These are phyloP conservation scores for Dipodomys spectabilis DNA, from an alignment of 2,113 vertebrate genomes.

Conservation along the genomic window DNA sequence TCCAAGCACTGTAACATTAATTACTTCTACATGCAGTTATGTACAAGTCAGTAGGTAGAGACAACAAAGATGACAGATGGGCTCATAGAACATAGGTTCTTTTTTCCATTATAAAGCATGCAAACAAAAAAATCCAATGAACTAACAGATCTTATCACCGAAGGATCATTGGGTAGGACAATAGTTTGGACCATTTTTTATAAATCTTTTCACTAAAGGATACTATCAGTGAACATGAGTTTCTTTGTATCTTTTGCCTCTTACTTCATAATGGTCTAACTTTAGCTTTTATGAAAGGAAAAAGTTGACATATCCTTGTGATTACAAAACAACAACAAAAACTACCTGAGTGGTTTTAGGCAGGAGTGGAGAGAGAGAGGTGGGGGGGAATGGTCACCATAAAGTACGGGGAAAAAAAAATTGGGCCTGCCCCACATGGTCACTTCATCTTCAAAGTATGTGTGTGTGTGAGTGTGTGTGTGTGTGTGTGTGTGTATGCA, in stretches of 20 bases:
- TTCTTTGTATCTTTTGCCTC: neutral
- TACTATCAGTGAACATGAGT: neutral
- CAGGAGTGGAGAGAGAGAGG: neutral
- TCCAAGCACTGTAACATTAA: neutral
- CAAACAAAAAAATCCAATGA: neutral
- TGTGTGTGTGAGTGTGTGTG: too few species aligned
- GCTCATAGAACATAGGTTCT: neutral
- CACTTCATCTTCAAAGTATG: neutral
- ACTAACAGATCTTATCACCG: accelerated
- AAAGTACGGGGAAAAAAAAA: neutral
- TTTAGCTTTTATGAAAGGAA: neutral
- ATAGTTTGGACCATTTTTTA: neutral
- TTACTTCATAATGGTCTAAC: neutral
- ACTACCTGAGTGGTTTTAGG: neutral
- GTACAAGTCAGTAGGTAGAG: neutral
- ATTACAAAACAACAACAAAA: neutral
- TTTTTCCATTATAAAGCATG: neutral
- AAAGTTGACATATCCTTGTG: neutral
- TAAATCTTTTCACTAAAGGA: accelerated
- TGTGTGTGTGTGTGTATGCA: too few species aligned
- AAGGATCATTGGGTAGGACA: neutral
- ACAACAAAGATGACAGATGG: neutral
- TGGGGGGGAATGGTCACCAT: neutral
- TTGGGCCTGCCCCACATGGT: neutral
- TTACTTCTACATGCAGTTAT: neutral